Percentiles rank a stretch among this genome's conserved stretches.
Evolutionary conservation across 2,888 invertebrate genomes (phyloP).

Genomic region (Strigamia crassipes): DNA sequence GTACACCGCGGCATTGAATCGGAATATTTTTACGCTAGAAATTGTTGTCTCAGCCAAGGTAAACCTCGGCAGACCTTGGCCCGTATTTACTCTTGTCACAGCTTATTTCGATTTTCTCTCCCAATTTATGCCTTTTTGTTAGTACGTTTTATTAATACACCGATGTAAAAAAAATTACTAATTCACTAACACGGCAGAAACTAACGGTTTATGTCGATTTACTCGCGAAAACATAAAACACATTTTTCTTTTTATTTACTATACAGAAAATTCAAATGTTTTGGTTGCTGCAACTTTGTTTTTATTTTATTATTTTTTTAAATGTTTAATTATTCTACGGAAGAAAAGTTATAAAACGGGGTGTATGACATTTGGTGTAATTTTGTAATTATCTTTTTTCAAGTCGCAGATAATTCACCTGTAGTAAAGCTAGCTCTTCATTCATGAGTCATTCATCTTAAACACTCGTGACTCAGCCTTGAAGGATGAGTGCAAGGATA

Average conservation of each 20-base stretch:
- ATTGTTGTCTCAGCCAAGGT: conserved; percentile 33
- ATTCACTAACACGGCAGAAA: background rate
- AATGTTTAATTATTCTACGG: background rate
- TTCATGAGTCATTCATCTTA: conserved; percentile 38
- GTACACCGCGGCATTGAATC: background rate
- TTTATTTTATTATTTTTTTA: background rate
- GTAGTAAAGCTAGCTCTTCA: conserved; percentile 33
- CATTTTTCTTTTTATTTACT: background rate
- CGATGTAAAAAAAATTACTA: background rate
- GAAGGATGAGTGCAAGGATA: conserved; percentile 19
- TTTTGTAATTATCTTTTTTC: conserved; percentile 3
- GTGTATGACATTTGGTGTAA: conserved; percentile 1
- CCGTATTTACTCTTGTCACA: conserved; percentile 30
- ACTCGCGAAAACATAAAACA: background rate
- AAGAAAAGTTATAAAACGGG: background rate
- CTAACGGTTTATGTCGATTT: too few relatives aligned
- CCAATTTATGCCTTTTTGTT: background rate
- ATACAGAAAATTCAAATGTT: background rate
- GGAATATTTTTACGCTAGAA: background rate
- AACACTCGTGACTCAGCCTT: conserved; percentile 38
- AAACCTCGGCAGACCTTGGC: conserved; percentile 38
- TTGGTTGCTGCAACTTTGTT: background rate
- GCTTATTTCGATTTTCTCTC: conserved; percentile 23
- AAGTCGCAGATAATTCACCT: conserved; percentile 17
- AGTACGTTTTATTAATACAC: background rate